A percentile compares a stretch with the other conserved stretches of the same genome.
Conservation (phyloP, 2,113 vertebrate species). For the Limnothrissa miodon region DNA sequence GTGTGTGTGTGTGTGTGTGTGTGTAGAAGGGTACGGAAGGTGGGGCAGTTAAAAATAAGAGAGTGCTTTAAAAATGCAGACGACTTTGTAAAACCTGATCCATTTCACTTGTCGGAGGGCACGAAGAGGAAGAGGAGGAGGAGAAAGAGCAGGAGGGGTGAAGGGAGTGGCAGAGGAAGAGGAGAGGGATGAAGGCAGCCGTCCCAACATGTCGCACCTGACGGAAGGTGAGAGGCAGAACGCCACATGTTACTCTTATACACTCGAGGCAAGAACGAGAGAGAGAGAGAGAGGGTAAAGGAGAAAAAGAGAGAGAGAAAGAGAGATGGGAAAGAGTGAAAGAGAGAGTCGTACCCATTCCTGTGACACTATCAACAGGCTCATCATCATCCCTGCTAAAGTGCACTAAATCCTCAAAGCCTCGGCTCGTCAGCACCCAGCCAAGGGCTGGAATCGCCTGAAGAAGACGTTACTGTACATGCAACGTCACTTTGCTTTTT, state of each 20-base stretch:
- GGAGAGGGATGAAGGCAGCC: neutral
- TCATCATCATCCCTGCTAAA: neutral
- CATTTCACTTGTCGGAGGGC: neutral
- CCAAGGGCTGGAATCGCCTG: neutral
- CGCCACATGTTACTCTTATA: neutral
- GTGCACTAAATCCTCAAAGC: neutral
- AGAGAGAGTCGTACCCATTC: neutral
- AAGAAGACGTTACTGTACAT: neutral
- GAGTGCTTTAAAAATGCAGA: neutral
- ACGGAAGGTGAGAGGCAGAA: slow-evolving; percentile 10
- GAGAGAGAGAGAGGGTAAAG: neutral
- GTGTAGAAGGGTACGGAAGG: too few species aligned
- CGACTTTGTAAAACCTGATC: slow-evolving; percentile 4
- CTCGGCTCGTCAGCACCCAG: neutral
- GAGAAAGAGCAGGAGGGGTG: neutral
- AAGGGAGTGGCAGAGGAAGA: neutral
- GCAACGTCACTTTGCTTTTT: neutral
- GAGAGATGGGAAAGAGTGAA: too few species aligned
- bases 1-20: too few species aligned
- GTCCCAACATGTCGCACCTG: neutral
- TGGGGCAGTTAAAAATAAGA: too few species aligned
- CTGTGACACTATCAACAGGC: slow-evolving; percentile 7
- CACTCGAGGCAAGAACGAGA: neutral
- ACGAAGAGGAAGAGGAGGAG: neutral
- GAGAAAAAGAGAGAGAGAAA: slow-evolving; percentile 1